Evolutionary conservation across 2,797 vertebrate species (phyloP).

Genomic region (Sebastolobus altivelis): DNA sequence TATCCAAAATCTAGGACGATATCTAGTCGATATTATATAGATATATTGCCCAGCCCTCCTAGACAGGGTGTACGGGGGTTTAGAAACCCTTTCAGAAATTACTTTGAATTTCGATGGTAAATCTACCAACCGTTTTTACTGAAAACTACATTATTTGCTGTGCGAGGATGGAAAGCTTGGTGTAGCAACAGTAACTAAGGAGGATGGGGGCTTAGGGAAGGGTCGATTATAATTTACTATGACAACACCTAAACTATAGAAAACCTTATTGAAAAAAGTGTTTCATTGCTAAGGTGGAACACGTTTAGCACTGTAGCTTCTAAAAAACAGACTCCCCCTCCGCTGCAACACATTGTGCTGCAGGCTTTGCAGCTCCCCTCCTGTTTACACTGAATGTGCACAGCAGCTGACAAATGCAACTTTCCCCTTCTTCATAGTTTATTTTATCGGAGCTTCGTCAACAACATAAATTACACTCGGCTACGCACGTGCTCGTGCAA

Average conservation of each 20-base stretch:
- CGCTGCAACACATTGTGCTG: not conserved
- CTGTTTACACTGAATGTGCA: conserved; percentile 28
- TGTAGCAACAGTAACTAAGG: conserved; percentile 6
- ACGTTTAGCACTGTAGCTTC: not conserved
- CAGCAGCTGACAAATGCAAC: conserved; percentile 47
- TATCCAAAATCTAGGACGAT: no score
- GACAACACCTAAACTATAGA: not conserved
- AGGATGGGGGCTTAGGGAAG: not conserved
- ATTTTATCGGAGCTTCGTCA: conserved; percentile 42
- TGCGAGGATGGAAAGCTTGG: not conserved
- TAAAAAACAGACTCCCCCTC: not conserved
- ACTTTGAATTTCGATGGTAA: conserved; percentile 7
- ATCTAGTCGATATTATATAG: rapidly evolving
- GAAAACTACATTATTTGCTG: not conserved
- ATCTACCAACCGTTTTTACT: not conserved
- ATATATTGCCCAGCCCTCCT: no score
- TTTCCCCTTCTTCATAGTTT: conserved; percentile 27
- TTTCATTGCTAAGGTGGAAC: not conserved
- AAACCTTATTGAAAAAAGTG: not conserved
- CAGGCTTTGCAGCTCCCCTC: conserved; percentile 39
- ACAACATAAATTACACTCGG: conserved; percentile 50
- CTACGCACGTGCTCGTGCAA: conserved; percentile 41
- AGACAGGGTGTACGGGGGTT: not conserved
- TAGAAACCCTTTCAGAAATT: conserved; percentile 4
- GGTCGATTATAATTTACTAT: not conserved